phyloP scores from a whole-genome alignment of 2,888 invertebrate species.

The Athalia cordata region DNA sequence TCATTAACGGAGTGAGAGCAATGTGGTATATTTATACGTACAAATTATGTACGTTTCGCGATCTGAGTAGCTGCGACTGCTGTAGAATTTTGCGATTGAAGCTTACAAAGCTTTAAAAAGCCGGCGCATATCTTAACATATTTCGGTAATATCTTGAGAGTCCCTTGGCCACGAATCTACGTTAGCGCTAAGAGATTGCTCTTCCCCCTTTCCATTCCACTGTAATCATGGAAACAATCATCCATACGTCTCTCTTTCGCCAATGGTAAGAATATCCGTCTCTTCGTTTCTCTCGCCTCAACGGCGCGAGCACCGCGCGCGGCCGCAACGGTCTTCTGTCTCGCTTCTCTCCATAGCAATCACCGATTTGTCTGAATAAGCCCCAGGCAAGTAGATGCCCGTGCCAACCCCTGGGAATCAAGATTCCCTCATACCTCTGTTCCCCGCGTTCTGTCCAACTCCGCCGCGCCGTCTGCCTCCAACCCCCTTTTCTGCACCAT shows the following conservation, averaged over 20 bases:
- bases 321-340: constrained; percentile 59
- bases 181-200: constrained; percentile 72
- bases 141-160: constrained; percentile 68
- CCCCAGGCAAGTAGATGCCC: constrained; percentile 71
- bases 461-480: constrained; percentile 41
- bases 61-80: not conserved
- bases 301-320: constrained; percentile 32
- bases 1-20: not conserved
- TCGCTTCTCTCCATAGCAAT: constrained; percentile 70
- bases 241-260: constrained; percentile 65
- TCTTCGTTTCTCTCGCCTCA: constrained; percentile 40
- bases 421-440: constrained; percentile 49
- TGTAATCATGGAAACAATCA: constrained; percentile 73
- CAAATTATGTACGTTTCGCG: not conserved
- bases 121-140: constrained; percentile 26
- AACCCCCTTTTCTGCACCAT: constrained; percentile 19
- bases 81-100: no score
- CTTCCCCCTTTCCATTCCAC: constrained; percentile 62
- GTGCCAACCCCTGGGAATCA: constrained; percentile 68
- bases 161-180: constrained; percentile 69
- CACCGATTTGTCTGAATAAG: constrained; percentile 73
- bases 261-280: constrained; percentile 51
- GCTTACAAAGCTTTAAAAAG: constrained; percentile 14
- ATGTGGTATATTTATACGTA: not conserved
- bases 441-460: constrained; percentile 35